Evolutionary conservation across 2,888 invertebrate species (phyloP).

Genomic region (Galeopsomyia nigrocyanea): DNA sequence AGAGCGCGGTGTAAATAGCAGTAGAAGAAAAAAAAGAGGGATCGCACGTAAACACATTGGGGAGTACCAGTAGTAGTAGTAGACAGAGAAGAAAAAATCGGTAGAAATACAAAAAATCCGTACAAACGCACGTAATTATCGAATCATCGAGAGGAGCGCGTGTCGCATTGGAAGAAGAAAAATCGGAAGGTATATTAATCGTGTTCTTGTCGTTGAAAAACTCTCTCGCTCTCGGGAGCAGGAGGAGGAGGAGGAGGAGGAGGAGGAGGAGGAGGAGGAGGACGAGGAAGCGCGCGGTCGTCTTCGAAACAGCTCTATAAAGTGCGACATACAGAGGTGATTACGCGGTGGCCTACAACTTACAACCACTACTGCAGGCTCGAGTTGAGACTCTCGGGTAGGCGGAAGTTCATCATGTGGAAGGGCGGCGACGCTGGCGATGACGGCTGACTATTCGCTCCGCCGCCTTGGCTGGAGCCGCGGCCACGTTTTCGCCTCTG

Average conservation of each 20-base stretch:
- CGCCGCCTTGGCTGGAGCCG: constrained; percentile 68
- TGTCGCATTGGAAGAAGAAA: constrained; percentile 33
- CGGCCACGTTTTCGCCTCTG: constrained; percentile 85
- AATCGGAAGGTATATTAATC: background rate
- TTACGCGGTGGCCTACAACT: constrained; percentile 55
- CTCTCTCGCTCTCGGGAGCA: constrained; percentile 11
- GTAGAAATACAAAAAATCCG: background rate
- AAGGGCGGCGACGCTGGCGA: constrained; percentile 82
- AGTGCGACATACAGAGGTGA: constrained; percentile 52
- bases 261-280: constrained; percentile 43
- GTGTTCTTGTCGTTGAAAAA: background rate
- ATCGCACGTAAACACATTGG: constrained; percentile 10
- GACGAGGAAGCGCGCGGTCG: constrained; percentile 41
- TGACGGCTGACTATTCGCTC: constrained; percentile 68
- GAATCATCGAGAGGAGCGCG: constrained; percentile 7
- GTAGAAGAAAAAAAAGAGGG: constrained; percentile 9
- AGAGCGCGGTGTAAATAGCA: constrained; percentile 2
- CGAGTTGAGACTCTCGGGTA: constrained; percentile 73
- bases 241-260: constrained; percentile 44
- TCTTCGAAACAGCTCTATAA: constrained; percentile 63
- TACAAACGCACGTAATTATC: constrained; percentile 1
- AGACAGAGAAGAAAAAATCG: constrained; percentile 26
- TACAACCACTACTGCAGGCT: constrained; percentile 66
- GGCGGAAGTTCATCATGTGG: constrained; percentile 83
- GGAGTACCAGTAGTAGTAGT: constrained; percentile 20